phyloP scores from a whole-genome alignment of 1,140 invertebrate genomes.

The Aplysia californica region DNA sequence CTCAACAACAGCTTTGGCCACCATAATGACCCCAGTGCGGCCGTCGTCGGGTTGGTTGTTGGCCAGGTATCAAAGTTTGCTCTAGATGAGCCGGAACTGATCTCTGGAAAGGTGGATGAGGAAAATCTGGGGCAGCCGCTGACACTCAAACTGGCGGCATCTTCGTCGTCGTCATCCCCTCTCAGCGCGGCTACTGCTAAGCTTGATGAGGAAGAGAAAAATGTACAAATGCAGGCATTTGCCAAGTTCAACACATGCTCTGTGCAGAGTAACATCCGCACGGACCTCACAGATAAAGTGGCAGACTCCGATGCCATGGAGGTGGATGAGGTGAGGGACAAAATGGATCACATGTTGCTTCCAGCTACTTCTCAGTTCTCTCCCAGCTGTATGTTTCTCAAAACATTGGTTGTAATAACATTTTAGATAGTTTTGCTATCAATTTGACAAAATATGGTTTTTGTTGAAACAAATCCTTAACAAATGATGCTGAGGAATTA shows the following conservation, averaged over 20 bases:
- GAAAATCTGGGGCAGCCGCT: background rate
- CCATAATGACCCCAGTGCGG: background rate
- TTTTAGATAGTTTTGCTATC: too few relatives aligned
- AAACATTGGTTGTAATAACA: too few relatives aligned
- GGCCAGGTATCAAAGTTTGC: constrained; percentile 5
- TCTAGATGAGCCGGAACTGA: background rate
- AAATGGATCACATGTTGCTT: too few relatives aligned
- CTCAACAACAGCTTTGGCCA: constrained; percentile 32
- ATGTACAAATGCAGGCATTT: constrained; percentile 57
- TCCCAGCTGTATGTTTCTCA: too few relatives aligned
- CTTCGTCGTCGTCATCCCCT: background rate
- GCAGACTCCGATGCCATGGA: constrained; percentile 23
- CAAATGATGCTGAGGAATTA: too few relatives aligned
- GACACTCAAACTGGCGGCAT: background rate
- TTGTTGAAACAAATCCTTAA: too few relatives aligned
- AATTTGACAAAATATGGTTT: too few relatives aligned
- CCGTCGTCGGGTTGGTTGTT: constrained; percentile 1
- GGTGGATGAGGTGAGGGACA: constrained; percentile 21
- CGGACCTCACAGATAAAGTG: constrained; percentile 40
- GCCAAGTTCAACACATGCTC: constrained; percentile 55
- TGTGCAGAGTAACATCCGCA: constrained; percentile 43
- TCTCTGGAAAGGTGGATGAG: background rate
- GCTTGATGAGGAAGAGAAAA: constrained; percentile 59
- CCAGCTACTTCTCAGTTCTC: too few relatives aligned
- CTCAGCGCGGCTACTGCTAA: too few relatives aligned